Evolutionary conservation across 2,113 vertebrate genomes (phyloP).

Genomic region (Neodon shergylaensis): DNA sequence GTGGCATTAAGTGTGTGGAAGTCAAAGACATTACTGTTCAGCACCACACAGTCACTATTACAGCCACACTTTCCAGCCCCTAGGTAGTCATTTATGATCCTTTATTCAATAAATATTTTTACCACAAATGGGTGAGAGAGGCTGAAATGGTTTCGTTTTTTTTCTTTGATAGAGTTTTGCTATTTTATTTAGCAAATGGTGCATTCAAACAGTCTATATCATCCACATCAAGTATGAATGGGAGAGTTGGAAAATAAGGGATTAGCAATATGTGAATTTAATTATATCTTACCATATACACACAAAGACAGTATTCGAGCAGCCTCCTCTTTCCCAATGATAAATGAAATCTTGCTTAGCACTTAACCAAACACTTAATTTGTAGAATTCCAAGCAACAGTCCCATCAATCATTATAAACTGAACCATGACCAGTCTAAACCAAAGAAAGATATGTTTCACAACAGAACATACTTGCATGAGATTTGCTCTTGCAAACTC

Average conservation of each 20-base stretch:
- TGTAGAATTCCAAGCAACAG: not conserved
- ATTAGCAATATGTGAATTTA: not conserved
- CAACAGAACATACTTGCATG: not conserved
- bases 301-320: not conserved
- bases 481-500: not conserved
- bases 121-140: not conserved
- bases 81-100: not conserved
- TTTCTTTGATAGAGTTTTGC: not conserved
- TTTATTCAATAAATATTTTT: not conserved
- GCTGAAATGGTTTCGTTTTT: not conserved
- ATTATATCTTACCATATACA: not conserved
- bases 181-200: not conserved
- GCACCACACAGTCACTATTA: not conserved
- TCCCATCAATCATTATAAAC: not conserved
- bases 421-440: not conserved
- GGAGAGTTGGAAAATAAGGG: not conserved
- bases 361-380: not conserved
- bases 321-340: not conserved
- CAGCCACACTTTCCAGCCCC: fast-evolving
- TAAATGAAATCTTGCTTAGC: not conserved
- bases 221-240: not conserved
- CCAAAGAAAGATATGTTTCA: not conserved
- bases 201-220: not conserved
- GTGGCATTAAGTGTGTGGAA: fast-evolving
- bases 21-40: not conserved